Evolutionary conservation across 2,888 invertebrate species (phyloP).

Genomic region (Spisula subtruncata): DNA sequence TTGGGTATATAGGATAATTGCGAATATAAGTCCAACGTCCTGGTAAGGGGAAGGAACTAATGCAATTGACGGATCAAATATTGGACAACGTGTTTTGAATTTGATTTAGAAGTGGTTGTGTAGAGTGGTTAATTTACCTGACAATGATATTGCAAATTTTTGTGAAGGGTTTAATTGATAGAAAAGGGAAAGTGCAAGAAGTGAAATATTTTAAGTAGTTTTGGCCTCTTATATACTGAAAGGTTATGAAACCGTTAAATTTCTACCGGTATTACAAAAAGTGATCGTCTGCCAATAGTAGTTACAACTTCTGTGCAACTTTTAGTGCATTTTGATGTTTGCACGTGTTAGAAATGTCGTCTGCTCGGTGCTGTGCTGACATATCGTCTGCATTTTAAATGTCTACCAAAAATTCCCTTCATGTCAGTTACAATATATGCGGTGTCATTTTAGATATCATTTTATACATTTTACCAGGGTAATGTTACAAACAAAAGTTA

Average conservation of each 20-base stretch:
- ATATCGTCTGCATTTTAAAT: slow-evolving; percentile 12
- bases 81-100: too few relatives aligned
- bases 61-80: too few relatives aligned
- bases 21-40: too few relatives aligned
- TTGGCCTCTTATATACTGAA: too few relatives aligned
- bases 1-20: too few relatives aligned
- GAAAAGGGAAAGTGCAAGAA: too few relatives aligned
- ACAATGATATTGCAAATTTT: too few relatives aligned
- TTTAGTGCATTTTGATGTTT: slow-evolving; percentile 10
- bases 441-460: neutral
- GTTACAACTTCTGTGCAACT: neutral
- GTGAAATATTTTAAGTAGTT: too few relatives aligned
- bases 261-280: neutral
- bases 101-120: too few relatives aligned
- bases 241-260: neutral
- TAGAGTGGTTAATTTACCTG: too few relatives aligned
- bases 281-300: slow-evolving; percentile 6
- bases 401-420: neutral
- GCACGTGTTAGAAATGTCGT: neutral
- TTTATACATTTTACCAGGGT: neutral
- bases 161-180: too few relatives aligned
- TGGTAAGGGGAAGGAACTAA: too few relatives aligned
- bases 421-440: neutral
- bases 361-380: neutral
- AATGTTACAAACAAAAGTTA: neutral